Evolutionary conservation across 2,797 vertebrate genomes (phyloP), one percentile per base, ranked within the genome.

Genomic region (Sebastolobus alascanus): DNA sequence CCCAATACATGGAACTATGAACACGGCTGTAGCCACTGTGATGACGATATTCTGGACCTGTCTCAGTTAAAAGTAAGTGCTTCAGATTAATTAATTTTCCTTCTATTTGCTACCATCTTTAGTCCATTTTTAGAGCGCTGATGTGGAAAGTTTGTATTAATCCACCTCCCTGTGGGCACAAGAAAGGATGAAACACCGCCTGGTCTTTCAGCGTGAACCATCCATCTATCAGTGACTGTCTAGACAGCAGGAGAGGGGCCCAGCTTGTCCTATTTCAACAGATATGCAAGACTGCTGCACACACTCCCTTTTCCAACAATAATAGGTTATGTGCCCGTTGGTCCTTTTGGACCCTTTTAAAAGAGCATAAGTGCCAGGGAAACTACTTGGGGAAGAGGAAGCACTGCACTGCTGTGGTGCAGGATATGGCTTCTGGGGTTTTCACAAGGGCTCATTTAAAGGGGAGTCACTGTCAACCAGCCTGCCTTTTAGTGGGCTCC

Each of bases 1-100:
- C 99, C 99, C 70, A 97, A 98, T 76, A 86, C 93, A n/a, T 99
- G 99, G 99, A 99, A 97, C 79, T 97, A 95, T 65, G 97, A 99
- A 85, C 93, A 89, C 25, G 98, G 98, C 85, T 99, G 99, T 75
- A 90, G 81, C 77, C 79, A 95, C 86, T 99, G 99, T 89, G 96
- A 98, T 75, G 81, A 95, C 35, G 95, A 98, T 83, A 87, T 95
- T 71, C 18, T 98, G 84, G 97, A 99, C 86, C 89, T 99, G 74
- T 96, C 97, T 82, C 84, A 94, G 58, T 74, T 96, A 83, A 87
- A 90, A 83, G 99, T 99, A 95, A 97, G 97, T 96, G 64, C 75
- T 79, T 67, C 52, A 84, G 70, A 58, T 58, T 64, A 78, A 87
- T 63, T 74, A 5, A 29, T 83, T 81, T 76, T 84, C 35, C 54